These are phyloP conservation scores for Callipepla squamata DNA, from an alignment of 2,113 vertebrate genomes.

Conservation along the genomic window DNA sequence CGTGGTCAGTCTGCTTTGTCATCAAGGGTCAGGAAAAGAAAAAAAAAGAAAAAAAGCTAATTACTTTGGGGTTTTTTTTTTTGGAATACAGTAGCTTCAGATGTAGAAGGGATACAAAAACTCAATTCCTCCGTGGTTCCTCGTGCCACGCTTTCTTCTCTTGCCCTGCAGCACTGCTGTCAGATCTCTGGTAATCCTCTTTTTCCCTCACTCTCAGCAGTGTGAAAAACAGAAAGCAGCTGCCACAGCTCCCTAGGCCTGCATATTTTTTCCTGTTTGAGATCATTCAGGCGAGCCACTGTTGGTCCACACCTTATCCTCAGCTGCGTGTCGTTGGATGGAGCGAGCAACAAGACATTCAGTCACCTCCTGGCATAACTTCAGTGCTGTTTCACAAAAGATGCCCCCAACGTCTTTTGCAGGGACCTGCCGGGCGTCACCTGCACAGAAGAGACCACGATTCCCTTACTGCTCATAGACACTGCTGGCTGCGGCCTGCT, in stretches of 20 bases:
- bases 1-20: not conserved
- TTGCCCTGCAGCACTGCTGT: not conserved
- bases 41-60: not conserved
- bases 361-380: not conserved
- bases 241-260: not conserved
- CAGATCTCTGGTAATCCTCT: not conserved
- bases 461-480: conserved; percentile 89
- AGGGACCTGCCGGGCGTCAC: conserved; percentile 89
- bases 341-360: not conserved
- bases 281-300: not conserved
- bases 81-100: not conserved
- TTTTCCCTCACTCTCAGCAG: not conserved
- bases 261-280: not conserved
- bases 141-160: not conserved
- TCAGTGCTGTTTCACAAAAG: not conserved
- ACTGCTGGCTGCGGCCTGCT: conserved; percentile 90
- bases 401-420: not conserved
- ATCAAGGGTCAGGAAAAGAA: not conserved
- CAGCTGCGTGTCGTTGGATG: not conserved
- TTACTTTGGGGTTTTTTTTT: not conserved
- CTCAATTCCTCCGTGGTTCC: not conserved
- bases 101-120: not conserved
- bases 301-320: not conserved
- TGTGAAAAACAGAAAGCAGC: not conserved
- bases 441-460: conserved; percentile 84